These are phyloP conservation scores for Daubentonia madagascariensis DNA, from an alignment of 2,113 vertebrate species.

Conservation along the genomic window DNA sequence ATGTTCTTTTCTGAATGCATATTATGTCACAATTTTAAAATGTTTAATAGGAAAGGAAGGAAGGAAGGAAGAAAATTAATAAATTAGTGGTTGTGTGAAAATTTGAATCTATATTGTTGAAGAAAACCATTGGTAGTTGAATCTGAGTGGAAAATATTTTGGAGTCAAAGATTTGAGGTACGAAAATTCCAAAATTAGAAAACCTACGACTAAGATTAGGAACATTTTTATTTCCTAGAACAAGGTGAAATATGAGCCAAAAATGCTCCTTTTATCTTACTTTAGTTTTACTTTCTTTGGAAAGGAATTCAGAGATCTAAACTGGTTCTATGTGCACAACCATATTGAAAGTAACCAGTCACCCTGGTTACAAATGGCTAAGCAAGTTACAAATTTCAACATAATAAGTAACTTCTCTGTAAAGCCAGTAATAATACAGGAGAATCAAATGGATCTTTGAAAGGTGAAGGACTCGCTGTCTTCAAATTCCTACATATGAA, in stretches of 20 bases:
- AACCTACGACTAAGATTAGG: background rate
- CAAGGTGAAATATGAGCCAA: background rate
- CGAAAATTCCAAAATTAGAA: slow-evolving; percentile 25
- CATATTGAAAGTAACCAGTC: background rate
- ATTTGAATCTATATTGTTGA: background rate
- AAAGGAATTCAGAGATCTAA: slow-evolving; percentile 37
- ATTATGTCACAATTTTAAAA: background rate
- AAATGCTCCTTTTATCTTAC: background rate
- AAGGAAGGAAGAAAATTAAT: background rate
- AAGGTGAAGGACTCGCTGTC: background rate
- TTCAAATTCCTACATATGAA: background rate
- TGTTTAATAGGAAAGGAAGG: background rate
- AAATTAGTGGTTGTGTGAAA: background rate
- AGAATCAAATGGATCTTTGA: background rate
- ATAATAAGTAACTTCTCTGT: background rate
- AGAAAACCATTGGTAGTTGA: background rate
- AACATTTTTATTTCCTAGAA: background rate
- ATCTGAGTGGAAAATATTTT: background rate
- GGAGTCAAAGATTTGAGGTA: background rate
- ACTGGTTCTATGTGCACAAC: background rate
- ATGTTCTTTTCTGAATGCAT: background rate
- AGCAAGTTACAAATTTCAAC: background rate
- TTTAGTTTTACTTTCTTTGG: slow-evolving; percentile 29
- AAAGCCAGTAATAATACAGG: background rate
- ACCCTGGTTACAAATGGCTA: background rate